Percentiles rank a stretch among this genome's conserved stretches.
Evolutionary conservation across 2,113 vertebrate species (phyloP).

Genomic region (Psammodynastes pulverulentus): DNA sequence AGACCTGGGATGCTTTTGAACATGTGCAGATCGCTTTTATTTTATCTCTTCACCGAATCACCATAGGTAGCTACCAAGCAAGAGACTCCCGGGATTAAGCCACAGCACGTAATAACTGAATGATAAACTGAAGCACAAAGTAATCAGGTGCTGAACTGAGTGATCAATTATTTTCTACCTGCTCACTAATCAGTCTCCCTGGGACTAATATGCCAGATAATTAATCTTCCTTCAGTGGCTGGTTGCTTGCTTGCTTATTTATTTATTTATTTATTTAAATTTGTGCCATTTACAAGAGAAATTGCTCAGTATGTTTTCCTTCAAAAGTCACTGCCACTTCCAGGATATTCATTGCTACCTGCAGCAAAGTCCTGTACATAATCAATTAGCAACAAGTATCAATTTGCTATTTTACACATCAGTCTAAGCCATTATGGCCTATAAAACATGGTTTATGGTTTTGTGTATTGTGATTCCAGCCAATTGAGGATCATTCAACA

Average conservation of each 20-base stretch:
- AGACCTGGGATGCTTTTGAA: neutral
- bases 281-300: conserved; percentile 1
- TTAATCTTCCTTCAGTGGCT: conserved; percentile 3
- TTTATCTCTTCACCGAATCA: neutral
- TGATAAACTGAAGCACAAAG: conserved; percentile 14
- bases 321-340: neutral
- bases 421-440: neutral
- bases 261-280: neutral
- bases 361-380: neutral
- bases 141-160: conserved; percentile 19
- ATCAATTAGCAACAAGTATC: neutral
- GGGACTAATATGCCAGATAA: conserved; percentile 27
- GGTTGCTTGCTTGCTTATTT: neutral
- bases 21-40: neutral
- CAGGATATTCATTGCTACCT: neutral
- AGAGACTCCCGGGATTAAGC: neutral
- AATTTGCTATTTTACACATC: neutral
- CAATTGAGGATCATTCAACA: neutral
- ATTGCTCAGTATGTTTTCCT: neutral
- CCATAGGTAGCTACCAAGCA: neutral
- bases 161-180: conserved; percentile 25
- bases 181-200: conserved; percentile 24
- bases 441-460: neutral
- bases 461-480: neutral
- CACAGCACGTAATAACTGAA: neutral